These are phyloP conservation scores for Fulica atra DNA, from an alignment of 2,113 vertebrate genomes.

Conservation along the genomic window DNA sequence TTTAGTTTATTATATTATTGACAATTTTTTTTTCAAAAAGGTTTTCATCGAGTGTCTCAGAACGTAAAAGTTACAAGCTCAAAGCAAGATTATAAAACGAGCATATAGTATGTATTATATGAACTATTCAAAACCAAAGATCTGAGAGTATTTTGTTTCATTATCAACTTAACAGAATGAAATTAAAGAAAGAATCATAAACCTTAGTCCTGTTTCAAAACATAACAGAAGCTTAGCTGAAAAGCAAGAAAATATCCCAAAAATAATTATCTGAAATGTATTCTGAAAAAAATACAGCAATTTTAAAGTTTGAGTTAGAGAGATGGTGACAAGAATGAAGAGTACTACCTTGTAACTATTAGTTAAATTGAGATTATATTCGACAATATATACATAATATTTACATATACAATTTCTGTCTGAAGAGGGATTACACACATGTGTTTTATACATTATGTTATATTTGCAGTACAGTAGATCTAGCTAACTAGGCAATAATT, in stretches of 20 bases:
- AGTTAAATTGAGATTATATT: neutral
- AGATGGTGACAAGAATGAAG: neutral
- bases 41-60: accelerated
- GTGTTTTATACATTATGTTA: neutral
- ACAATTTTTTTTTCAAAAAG: neutral
- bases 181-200: neutral
- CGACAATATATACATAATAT: neutral
- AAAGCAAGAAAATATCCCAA: neutral
- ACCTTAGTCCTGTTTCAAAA: neutral
- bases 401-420: neutral
- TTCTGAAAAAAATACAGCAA: neutral
- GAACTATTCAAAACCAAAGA: neutral
- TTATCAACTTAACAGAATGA: neutral
- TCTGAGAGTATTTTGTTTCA: neutral
- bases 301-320: neutral
- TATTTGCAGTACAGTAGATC: neutral
- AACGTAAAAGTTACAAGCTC: neutral
- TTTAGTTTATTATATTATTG: neutral
- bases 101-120: neutral
- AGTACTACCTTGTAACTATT: neutral
- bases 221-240: neutral
- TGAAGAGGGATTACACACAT: neutral
- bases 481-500: neutral
- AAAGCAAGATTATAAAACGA: neutral
- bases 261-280: neutral